Evolutionary conservation across 2,113 vertebrate species (phyloP).

Genomic region (Aspiorhynchus laticeps): DNA sequence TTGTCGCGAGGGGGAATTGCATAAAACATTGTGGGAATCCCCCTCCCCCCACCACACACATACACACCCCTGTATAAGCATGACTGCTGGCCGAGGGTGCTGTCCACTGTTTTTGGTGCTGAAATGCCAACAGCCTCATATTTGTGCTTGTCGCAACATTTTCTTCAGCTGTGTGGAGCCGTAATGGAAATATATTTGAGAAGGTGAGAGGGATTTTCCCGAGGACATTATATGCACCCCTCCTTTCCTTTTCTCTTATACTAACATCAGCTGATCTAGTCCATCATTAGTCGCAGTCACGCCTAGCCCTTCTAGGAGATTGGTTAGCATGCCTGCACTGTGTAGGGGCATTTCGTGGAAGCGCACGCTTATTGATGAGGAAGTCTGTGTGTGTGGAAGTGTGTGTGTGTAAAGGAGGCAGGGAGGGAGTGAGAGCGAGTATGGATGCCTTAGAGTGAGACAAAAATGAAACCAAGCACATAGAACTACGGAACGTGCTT

Average conservation of each 20-base stretch:
- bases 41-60: conserved; percentile 41
- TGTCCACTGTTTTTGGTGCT: conserved; percentile 66
- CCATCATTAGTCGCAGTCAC: conserved; percentile 52
- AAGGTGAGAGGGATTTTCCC: conserved; percentile 51
- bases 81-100: conserved; percentile 38
- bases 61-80: conserved; percentile 23
- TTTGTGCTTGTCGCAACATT: background rate
- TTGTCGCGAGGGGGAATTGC: conserved; percentile 30
- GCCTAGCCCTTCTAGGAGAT: conserved; percentile 44
- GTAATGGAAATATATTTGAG: conserved; percentile 28
- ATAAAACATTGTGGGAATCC: conserved; percentile 59
- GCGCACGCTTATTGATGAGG: conserved; percentile 50
- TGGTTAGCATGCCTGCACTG: conserved; percentile 50
- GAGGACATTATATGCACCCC: conserved; percentile 42
- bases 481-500: conserved; percentile 18
- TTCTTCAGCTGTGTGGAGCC: background rate
- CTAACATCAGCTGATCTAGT: conserved; percentile 44
- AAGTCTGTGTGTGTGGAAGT: conserved; percentile 43
- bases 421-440: conserved; percentile 18
- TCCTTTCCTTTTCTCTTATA: conserved; percentile 14
- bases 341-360: conserved; percentile 56
- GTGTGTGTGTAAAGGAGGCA: conserved; percentile 32
- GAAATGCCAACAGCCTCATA: conserved; percentile 54
- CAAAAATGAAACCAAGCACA: conserved; percentile 20
- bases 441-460: conserved; percentile 25